Percentiles rank a stretch among this genome's conserved stretches.
Conservation (phyloP, 2,113 vertebrate genomes). For the Gambusia affinis region DNA sequence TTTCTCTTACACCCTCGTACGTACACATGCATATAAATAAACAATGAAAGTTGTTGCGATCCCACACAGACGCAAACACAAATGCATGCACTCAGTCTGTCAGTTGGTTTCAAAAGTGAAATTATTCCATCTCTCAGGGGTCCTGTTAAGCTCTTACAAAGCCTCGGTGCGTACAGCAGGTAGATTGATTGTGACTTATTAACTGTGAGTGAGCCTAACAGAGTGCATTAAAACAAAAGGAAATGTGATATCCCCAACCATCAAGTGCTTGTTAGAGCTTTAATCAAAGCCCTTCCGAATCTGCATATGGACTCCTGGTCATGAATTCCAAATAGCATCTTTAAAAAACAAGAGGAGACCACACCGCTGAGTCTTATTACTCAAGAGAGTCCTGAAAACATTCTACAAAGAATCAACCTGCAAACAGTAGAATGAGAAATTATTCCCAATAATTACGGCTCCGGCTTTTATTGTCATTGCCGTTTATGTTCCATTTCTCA, state of each 20-base stretch:
- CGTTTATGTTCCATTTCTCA: conserved; percentile 48
- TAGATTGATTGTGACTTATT: conserved; percentile 82
- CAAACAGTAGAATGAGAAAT: conserved; percentile 47
- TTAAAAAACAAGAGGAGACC: conserved; percentile 65
- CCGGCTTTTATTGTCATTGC: conserved; percentile 47
- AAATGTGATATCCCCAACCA: conserved; percentile 79
- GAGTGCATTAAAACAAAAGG: conserved; percentile 82
- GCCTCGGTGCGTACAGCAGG: conserved; percentile 75
- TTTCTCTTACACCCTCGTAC: conserved; percentile 54
- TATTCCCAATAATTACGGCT: conserved; percentile 50
- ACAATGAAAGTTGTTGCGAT: conserved; percentile 63
- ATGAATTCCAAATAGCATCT: conserved; percentile 77
- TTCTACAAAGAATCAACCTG: conserved; percentile 52
- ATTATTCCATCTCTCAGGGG: conserved; percentile 78
- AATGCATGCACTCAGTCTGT: conserved; percentile 59
- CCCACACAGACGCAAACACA: conserved; percentile 70
- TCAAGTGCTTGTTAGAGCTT: conserved; percentile 79
- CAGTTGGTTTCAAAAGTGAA: conserved; percentile 74
- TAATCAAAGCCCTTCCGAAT: conserved; percentile 79
- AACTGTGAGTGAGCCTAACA: conserved; percentile 79
- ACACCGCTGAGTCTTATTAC: conserved; percentile 45
- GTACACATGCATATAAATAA: conserved; percentile 60
- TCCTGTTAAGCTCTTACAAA: conserved; percentile 79
- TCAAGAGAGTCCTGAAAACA: conserved; percentile 55
- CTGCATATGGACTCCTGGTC: conserved; percentile 71